Conservation (phyloP, 2,113 vertebrate species). For the Anhinga rufa region DNA sequence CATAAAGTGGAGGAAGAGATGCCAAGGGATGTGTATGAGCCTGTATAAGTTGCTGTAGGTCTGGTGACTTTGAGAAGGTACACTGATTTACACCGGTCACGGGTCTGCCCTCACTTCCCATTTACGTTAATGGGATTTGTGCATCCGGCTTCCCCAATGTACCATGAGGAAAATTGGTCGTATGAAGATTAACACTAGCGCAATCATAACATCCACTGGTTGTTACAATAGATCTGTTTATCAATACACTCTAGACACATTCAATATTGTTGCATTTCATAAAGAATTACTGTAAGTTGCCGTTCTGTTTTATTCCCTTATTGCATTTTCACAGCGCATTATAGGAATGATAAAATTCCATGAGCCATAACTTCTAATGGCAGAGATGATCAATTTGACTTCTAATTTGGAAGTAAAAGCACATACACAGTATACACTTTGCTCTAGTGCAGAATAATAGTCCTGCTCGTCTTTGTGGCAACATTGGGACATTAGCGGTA, state of each 20-base stretch:
- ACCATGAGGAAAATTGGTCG: neutral
- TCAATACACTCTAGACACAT: slow-evolving; percentile 29
- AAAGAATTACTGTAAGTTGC: slow-evolving; percentile 45
- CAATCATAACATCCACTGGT: neutral
- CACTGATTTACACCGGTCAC: neutral
- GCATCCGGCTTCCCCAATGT: neutral
- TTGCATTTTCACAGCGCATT: slow-evolving; percentile 43
- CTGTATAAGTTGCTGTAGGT: neutral
- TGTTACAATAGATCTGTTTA: slow-evolving; percentile 48
- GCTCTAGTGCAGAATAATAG: neutral
- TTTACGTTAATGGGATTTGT: neutral
- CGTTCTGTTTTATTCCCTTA: slow-evolving; percentile 17
- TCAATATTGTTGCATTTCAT: slow-evolving; percentile 18
- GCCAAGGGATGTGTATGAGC: neutral
- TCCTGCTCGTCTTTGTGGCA: neutral
- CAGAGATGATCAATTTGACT: slow-evolving; percentile 39
- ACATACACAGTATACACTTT: neutral
- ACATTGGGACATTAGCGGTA: neutral
- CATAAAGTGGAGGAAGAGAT: neutral
- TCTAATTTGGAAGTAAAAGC: slow-evolving; percentile 11
- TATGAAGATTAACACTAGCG: neutral
- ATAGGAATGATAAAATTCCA: slow-evolving; percentile 44
- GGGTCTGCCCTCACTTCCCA: neutral
- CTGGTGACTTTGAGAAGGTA: neutral
- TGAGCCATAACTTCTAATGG: slow-evolving; percentile 49